Conservation (phyloP, 2,888 invertebrate genomes). For the Blastobasis adustella region DNA sequence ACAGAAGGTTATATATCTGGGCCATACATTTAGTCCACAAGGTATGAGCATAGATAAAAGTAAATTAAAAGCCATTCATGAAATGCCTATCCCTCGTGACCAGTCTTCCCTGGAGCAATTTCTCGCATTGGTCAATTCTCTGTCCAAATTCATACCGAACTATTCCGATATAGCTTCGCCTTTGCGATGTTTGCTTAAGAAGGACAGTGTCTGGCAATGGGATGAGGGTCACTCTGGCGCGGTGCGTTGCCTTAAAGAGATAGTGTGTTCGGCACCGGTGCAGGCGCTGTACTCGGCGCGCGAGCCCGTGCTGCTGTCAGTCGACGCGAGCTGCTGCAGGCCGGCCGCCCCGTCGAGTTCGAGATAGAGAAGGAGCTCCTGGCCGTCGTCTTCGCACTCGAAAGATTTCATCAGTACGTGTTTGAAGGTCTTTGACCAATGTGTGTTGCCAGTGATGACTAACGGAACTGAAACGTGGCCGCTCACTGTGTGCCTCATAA, state of each 20-base stretch:
- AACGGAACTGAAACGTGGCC: no score
- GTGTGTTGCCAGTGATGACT: no score
- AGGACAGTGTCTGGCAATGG: slow-evolving; percentile 8
- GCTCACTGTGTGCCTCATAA: no score
- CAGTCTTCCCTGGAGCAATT: slow-evolving; percentile 8
- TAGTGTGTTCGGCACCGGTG: slow-evolving; percentile 8
- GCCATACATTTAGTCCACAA: slow-evolving; percentile 4
- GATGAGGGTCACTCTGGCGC: slow-evolving; percentile 2
- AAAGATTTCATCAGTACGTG: slow-evolving; percentile 10
- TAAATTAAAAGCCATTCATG: slow-evolving; percentile 6
- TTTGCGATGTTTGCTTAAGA: slow-evolving; percentile 7
- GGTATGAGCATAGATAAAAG: slow-evolving; percentile 8
- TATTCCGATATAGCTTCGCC: slow-evolving; percentile 5
- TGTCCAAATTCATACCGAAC: slow-evolving; percentile 11
- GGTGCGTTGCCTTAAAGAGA: not conserved
- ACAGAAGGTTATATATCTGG: slow-evolving; percentile 5
- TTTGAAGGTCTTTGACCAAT: no score
- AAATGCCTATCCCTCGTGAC: slow-evolving; percentile 7
- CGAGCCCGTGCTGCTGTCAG: slow-evolving; percentile 10
- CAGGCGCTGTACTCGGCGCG: slow-evolving; percentile 3
- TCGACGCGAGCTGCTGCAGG: slow-evolving; percentile 12
- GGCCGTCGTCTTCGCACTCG: slow-evolving; percentile 8
- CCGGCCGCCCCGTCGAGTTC: slow-evolving; percentile 8
- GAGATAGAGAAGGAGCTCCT: slow-evolving; percentile 10
- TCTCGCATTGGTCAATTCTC: slow-evolving; percentile 10